A percentile compares a stretch with the other conserved stretches of the same genome.
phyloP scores from a whole-genome alignment of 2,113 vertebrate species.

The Pseudonaja textilis region DNA sequence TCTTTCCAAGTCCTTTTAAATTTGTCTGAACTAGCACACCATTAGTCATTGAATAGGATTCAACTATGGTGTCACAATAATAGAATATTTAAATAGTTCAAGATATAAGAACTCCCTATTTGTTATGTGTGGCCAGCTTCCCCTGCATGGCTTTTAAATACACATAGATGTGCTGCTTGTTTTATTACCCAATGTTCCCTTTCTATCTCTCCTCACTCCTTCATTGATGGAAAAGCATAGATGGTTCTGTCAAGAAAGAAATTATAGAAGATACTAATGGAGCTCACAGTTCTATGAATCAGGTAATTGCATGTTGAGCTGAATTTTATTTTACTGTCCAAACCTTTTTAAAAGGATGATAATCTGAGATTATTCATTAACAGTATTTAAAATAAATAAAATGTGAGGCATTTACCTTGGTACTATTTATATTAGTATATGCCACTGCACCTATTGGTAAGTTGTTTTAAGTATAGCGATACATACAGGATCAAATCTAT shows the following conservation, averaged over 20 bases:
- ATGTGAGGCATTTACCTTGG: conserved; percentile 3
- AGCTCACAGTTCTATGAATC: neutral
- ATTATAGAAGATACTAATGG: neutral
- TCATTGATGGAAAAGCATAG: neutral
- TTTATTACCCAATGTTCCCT: neutral
- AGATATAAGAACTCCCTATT: neutral
- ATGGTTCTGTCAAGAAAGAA: neutral
- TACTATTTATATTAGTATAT: neutral
- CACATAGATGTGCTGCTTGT: neutral
- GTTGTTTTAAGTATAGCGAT: neutral
- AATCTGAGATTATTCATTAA: neutral
- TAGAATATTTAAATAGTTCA: neutral
- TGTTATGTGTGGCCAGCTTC: neutral
- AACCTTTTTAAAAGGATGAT: conserved; percentile 18
- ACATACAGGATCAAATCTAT: neutral
- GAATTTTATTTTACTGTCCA: conserved; percentile 12
- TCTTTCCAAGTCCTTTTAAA: neutral
- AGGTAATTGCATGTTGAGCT: neutral
- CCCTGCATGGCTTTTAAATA: neutral
- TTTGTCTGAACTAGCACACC: neutral
- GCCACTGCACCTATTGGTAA: neutral
- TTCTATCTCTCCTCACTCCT: neutral
- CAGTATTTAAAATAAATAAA: neutral
- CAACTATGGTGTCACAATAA: neutral
- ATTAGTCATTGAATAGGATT: neutral